A percentile compares a stretch with the other conserved stretches of the same genome.
Conservation (phyloP, 1,140 invertebrate species). For the Trinorchestia longiramus region DNA sequence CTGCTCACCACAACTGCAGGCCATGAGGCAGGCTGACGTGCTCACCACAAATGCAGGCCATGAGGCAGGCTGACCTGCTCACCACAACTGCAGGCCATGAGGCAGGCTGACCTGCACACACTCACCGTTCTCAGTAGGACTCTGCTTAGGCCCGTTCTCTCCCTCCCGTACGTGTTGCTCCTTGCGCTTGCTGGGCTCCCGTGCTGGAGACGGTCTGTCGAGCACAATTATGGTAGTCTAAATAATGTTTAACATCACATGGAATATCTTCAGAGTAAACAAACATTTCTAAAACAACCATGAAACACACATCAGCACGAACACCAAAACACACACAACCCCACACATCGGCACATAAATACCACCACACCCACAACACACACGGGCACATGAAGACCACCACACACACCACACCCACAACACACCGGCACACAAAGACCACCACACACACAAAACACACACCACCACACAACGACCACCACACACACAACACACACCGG, state of each 20-base stretch:
- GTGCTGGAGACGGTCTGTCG: neutral
- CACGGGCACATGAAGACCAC: neutral
- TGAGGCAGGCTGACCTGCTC: no score
- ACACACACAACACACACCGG: no score
- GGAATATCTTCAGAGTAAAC: neutral
- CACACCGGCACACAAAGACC: neutral
- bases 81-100: no score
- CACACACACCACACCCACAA: neutral
- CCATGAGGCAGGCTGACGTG: no score
- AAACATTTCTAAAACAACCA: neutral
- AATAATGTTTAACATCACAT: no score
- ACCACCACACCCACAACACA: no score
- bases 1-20: no score
- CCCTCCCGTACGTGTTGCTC: neutral
- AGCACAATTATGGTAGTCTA: no score
- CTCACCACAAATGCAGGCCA: neutral
- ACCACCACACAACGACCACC: neutral
- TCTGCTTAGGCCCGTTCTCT: slow-evolving; percentile 22
- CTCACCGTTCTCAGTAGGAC: slow-evolving; percentile 26
- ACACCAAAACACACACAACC: neutral
- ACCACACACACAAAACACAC: neutral
- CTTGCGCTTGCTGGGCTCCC: slow-evolving; percentile 5
- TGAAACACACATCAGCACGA: neutral
- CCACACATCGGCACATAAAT: neutral
- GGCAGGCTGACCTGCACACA: neutral